These are phyloP conservation scores for Procambarus clarkii DNA, from an alignment of 1,140 invertebrate genomes.

Conservation along the genomic window DNA sequence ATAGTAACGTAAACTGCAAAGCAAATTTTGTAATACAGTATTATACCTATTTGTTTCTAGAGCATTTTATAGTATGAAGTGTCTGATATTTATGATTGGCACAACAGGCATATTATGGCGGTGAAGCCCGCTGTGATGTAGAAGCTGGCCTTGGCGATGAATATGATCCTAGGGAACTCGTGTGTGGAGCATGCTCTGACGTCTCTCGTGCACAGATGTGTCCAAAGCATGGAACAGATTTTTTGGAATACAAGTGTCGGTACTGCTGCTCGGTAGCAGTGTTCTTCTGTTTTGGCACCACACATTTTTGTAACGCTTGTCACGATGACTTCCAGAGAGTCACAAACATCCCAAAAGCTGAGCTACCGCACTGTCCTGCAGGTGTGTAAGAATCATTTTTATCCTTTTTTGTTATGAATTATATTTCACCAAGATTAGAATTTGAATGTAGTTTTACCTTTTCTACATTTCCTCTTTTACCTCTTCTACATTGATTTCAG, in stretches of 20 bases:
- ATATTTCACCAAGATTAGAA: too few species aligned
- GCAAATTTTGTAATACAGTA: too few species aligned
- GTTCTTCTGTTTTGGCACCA: constrained; percentile 99
- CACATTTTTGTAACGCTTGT: constrained; percentile 98
- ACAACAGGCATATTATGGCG: constrained; percentile 94
- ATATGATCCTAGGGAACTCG: constrained; percentile 95
- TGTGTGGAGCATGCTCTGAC: constrained; percentile 98
- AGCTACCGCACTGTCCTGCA: constrained; percentile 94
- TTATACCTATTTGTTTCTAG: too few species aligned
- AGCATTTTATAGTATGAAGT: not conserved
- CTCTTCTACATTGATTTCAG: too few species aligned
- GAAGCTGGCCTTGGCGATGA: constrained; percentile 83
- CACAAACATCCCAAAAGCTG: constrained; percentile 91
- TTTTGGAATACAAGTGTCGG: constrained; percentile 98
- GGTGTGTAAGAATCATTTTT: constrained; percentile 78
- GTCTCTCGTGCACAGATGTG: constrained; percentile 96
- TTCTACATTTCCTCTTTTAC: too few species aligned
- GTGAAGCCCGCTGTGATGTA: constrained; percentile 95
- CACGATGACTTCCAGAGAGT: constrained; percentile 99
- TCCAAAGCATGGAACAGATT: constrained; percentile 97
- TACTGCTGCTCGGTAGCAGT: constrained; percentile 99
- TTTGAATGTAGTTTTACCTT: too few species aligned
- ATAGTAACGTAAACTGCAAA: too few species aligned
- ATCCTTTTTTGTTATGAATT: too few species aligned
- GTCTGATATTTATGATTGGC: constrained; percentile 6